Base-by-base conservation (phyloP, 1,140 invertebrate genomes). In the Drosophila willistoni region DNA sequence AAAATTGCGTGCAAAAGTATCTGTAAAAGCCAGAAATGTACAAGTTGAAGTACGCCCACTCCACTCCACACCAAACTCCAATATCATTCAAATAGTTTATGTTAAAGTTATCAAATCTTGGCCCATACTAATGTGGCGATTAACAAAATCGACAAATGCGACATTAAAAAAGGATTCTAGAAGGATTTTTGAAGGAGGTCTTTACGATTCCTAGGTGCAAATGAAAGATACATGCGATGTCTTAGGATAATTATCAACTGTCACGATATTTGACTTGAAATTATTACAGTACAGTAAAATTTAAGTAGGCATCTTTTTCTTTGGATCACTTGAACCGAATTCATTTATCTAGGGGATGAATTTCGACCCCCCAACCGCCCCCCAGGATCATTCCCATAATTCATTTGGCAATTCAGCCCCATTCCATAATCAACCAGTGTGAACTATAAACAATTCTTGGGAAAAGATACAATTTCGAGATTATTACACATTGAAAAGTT, bases 21-120 rank as follows among this genome's bases (percentile, higher is more conserved):
- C 17, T 51, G 19, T 57, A 67, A 1, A 67, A 76, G 55, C 65
- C 44, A 76, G 59, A 68, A 72, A 72, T 57, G 25, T 54, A 42
- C 72, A 76, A 72, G 59, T 54, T 65, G 54, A 67, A 19, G 44
- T 12, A 19, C 17, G 2, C 10, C 36, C 36, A n/a, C n/a, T 0
- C 36, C 36, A 22, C 19, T 51, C 6, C 25, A 25, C 5, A 4
- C 25, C 29, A 6, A 29, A 29, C 3, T 22, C 10, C 5, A 51
- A 9, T 51, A 51, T 51, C 44, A 19, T 22, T 51, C 44, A 51
- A 51, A 51, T 10, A 4, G 10, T 12, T 51, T 51, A 2, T 19
- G 14, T 10, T 47, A 19, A 10, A 19, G 2, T 1, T 12, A 19
- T 10, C 9, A 22, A 51, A 51, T 51, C 19, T 22, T 9, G 17